Conservation (phyloP, 1,140 invertebrate species). For the Tetramorium simillimum region DNA sequence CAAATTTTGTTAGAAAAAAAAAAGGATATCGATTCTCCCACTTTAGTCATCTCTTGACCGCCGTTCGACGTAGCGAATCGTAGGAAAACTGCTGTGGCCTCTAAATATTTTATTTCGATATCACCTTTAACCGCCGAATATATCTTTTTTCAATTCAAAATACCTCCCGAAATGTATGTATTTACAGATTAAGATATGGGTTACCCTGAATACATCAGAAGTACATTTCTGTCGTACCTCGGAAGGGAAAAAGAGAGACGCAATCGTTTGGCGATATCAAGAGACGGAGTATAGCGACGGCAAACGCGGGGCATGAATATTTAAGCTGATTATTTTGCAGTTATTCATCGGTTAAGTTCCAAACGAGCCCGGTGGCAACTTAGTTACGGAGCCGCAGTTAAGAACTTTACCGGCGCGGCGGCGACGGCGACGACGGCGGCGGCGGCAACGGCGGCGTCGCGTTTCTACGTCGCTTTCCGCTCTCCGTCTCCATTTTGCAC, state of each 20-base stretch:
- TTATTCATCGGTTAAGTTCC: conserved; percentile 77
- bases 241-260: conserved; percentile 26
- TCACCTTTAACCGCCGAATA: background rate
- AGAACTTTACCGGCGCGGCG: conserved; percentile 68
- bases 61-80: background rate
- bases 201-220: conserved; percentile 27
- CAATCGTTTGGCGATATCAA: conserved; percentile 40
- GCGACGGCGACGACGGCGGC: background rate
- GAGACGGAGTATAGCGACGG: background rate
- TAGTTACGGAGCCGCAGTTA: conserved; percentile 69
- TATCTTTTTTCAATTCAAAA: background rate
- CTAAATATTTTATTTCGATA: background rate
- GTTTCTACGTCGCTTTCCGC: conserved; percentile 19
- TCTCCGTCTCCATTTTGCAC: conserved; percentile 40
- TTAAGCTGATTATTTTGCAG: conserved; percentile 78
- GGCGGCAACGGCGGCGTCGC: background rate
- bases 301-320: conserved; percentile 72
- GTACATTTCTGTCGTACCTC: conserved; percentile 5
- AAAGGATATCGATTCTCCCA: background rate
- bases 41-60: background rate
- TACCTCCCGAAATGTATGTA: background rate
- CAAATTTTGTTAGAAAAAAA: background rate
- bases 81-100: background rate
- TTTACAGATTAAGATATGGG: conserved; percentile 27
- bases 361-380: conserved; percentile 56